These are phyloP conservation scores for Protonibea diacanthus DNA, from an alignment of 2,797 vertebrate species.

Conservation along the genomic window DNA sequence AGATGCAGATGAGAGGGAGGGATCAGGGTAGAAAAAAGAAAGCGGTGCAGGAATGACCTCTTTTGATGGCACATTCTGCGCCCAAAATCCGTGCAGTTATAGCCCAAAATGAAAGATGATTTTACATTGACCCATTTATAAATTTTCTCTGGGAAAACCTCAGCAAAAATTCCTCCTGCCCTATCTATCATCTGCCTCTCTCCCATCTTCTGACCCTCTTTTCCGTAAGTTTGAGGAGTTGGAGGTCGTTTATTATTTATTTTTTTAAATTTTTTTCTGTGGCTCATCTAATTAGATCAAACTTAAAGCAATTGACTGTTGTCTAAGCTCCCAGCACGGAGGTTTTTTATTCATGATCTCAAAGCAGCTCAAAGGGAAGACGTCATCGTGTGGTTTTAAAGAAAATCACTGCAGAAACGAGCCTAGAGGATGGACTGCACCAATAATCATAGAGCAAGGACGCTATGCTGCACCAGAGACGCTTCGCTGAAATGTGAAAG, in stretches of 20 bases:
- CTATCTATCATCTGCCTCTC: not conserved
- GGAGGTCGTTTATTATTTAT: constrained; percentile 6
- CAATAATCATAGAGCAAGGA: constrained; percentile 12
- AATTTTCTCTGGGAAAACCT: not conserved
- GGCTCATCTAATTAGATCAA: constrained; percentile 62
- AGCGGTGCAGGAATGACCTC: constrained; percentile 19
- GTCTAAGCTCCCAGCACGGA: constrained; percentile 42
- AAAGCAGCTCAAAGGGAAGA: constrained; percentile 41
- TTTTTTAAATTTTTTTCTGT: not conserved
- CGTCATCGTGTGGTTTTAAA: not conserved
- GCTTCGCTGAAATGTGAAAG: not conserved
- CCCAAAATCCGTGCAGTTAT: not conserved
- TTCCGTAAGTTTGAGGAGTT: constrained; percentile 10
- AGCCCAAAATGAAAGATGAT: constrained; percentile 6
- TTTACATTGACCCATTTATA: constrained; percentile 41
- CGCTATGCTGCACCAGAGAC: not conserved
- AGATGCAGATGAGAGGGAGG: constrained; percentile 61
- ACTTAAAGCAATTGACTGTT: constrained; percentile 55
- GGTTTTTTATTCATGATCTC: constrained; percentile 52
- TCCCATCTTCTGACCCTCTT: not conserved
- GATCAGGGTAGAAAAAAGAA: constrained; percentile 5
- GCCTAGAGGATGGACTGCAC: constrained; percentile 19
- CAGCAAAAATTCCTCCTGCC: not conserved
- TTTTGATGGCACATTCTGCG: constrained; percentile 14
- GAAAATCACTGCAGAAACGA: constrained; percentile 11